phyloP scores from a whole-genome alignment of 2,113 vertebrate genomes.

The human (Homo sapiens) region DNA sequence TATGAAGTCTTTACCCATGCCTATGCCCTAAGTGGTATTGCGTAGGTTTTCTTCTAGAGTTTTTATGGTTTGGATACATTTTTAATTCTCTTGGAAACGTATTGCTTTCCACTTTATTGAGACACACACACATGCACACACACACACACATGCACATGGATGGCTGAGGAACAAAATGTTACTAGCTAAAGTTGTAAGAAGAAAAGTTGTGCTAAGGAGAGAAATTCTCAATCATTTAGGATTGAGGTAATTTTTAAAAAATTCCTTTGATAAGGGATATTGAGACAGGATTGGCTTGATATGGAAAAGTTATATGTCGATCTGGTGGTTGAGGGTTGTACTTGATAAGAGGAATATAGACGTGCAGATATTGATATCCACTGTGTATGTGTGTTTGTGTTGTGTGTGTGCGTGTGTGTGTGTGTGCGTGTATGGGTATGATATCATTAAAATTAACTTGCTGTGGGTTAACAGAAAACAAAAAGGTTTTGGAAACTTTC shows the following conservation, averaged over 20 bases:
- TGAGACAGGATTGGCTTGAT: neutral
- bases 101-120: neutral
- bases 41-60: too few species aligned
- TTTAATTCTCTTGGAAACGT: neutral
- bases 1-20: too few species aligned
- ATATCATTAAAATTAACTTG: neutral
- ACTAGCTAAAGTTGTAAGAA: neutral
- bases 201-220: neutral
- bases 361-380: neutral
- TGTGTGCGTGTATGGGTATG: neutral
- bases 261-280: neutral
- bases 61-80: neutral
- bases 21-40: too few species aligned
- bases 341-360: neutral
- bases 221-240: neutral
- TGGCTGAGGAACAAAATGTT: neutral
- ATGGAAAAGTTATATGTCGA: neutral
- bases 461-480: neutral
- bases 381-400: neutral
- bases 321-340: neutral
- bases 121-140: neutral
- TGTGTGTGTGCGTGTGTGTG: neutral
- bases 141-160: neutral
- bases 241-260: neutral
- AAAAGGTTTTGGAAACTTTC: neutral